A percentile compares a stretch with the other conserved stretches of the same genome.
These are phyloP conservation scores for Graphium colonna DNA, from an alignment of 2,888 invertebrate species.

Conservation along the genomic window DNA sequence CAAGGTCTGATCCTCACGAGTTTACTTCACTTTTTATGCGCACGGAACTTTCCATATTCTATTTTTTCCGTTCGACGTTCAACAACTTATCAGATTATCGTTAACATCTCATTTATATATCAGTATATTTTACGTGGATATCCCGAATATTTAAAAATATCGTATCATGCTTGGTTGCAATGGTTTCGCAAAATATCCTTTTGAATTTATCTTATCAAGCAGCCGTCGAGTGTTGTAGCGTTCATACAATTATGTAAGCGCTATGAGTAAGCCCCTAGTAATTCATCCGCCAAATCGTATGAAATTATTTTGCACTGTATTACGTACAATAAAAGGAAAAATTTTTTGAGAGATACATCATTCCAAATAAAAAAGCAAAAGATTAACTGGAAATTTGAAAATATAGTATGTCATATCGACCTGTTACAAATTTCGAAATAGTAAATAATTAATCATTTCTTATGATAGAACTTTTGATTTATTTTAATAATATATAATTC, in stretches of 20 bases:
- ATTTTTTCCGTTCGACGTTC: constrained; percentile 10
- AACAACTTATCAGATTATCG: constrained; percentile 6
- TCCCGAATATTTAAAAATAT: background rate
- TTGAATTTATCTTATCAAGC: constrained; percentile 13
- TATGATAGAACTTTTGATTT: no score
- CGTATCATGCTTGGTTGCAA: background rate
- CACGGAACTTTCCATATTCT: constrained; percentile 4
- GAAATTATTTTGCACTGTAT: background rate
- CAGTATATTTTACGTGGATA: background rate
- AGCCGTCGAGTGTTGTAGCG: constrained; percentile 4
- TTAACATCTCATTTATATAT: constrained; percentile 7
- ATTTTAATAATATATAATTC: no score
- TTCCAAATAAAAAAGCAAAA: no score
- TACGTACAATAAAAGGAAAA: no score
- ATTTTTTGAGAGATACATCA: no score
- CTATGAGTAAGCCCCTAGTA: background rate
- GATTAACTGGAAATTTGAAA: no score
- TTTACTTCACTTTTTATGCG: background rate
- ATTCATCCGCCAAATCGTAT: background rate
- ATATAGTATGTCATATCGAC: no score
- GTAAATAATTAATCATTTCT: no score
- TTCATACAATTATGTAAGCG: constrained; percentile 16
- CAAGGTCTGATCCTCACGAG: background rate
- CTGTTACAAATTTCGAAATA: no score
- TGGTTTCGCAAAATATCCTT: background rate